phyloP scores from a whole-genome alignment of 2,888 invertebrate species.

The Yponomeuta plumbellus region DNA sequence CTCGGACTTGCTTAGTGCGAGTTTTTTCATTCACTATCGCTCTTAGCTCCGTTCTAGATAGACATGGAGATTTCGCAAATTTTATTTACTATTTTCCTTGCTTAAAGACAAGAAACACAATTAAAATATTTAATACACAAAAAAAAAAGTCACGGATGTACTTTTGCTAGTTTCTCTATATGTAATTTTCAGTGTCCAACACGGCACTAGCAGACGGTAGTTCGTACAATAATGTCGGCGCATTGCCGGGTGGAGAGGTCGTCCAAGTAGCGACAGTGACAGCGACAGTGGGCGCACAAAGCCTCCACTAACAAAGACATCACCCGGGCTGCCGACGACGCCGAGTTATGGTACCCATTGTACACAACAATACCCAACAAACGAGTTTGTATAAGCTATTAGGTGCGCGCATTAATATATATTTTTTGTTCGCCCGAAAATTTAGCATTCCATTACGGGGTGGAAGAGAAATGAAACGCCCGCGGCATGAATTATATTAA shows the following conservation, averaged over 20 bases:
- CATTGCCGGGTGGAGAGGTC: neutral
- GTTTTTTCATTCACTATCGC: too few species aligned
- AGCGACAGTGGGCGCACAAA: constrained; percentile 41
- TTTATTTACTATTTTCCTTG: too few species aligned
- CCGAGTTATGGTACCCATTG: constrained; percentile 77
- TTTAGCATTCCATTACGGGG: constrained; percentile 76
- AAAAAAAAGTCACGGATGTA: neutral
- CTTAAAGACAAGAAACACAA: too few species aligned
- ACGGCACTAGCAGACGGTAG: neutral
- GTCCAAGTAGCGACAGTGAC: constrained; percentile 11
- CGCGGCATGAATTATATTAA: constrained; percentile 78
- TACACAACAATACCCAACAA: constrained; percentile 76
- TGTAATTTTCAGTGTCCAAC: too few species aligned
- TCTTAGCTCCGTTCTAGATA: too few species aligned
- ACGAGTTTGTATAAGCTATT: constrained; percentile 78
- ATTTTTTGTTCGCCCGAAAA: constrained; percentile 76
- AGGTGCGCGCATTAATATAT: constrained; percentile 77
- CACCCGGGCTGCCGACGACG: constrained; percentile 74
- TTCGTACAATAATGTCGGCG: neutral
- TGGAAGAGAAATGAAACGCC: constrained; percentile 75
- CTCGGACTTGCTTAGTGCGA: too few species aligned
- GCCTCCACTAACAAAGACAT: constrained; percentile 73
- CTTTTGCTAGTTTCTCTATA: neutral
- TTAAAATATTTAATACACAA: neutral
- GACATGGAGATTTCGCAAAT: too few species aligned